Evolutionary conservation across 2,888 invertebrate genomes (phyloP).

Genomic region (Cephonodes hylas): DNA sequence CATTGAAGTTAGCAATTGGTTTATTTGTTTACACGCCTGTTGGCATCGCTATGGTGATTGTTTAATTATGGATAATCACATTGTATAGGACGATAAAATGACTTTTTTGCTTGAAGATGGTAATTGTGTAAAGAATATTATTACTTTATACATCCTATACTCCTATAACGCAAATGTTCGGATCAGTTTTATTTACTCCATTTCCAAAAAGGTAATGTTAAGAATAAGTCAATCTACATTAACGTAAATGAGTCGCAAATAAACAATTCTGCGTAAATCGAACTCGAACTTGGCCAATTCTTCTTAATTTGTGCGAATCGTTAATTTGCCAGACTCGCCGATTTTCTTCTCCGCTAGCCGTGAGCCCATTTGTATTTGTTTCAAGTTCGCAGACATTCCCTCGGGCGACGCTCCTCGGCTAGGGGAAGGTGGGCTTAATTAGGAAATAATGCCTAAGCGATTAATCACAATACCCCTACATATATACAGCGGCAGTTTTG

Average conservation of each 20-base stretch:
- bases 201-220: neutral
- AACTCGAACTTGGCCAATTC: neutral
- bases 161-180: too few species aligned
- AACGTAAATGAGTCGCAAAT: neutral
- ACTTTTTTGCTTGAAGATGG: neutral
- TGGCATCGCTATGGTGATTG: neutral
- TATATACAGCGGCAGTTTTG: conserved; percentile 39
- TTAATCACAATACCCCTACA: conserved; percentile 71
- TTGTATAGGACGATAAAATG: neutral
- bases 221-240: neutral
- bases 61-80: neutral
- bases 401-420: conserved; percentile 51
- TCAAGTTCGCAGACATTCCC: conserved; percentile 59
- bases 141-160: too few species aligned
- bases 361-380: conserved; percentile 59
- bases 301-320: conserved; percentile 51
- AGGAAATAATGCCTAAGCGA: conserved; percentile 77
- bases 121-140: too few species aligned
- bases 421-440: conserved; percentile 77
- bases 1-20: conserved; percentile 18
- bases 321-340: conserved; percentile 67
- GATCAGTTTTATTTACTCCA: neutral
- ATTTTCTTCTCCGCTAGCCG: conserved; percentile 54
- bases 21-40: conserved; percentile 17
- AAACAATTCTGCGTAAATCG: conserved; percentile 1